phyloP scores from a whole-genome alignment of 2,797 vertebrate species.

The Miichthys miiuy region DNA sequence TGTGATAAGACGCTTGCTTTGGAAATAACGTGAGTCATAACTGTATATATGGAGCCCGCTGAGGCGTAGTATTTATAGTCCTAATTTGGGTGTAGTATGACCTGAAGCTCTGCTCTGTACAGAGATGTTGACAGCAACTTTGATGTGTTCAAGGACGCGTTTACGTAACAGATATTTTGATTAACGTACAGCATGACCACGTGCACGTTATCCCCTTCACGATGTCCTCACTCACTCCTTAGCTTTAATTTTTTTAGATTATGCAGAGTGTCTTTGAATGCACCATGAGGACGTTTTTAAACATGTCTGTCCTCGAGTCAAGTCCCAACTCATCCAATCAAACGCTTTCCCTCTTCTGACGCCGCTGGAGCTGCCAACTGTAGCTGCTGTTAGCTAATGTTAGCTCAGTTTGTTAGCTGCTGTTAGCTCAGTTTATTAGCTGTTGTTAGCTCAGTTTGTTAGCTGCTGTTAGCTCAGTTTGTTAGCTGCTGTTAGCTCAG shows the following conservation, averaged over 20 bases:
- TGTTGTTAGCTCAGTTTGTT: too few relatives aligned
- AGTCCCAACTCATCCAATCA: too few relatives aligned
- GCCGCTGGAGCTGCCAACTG: too few relatives aligned
- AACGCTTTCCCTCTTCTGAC: too few relatives aligned
- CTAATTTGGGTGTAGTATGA: not conserved
- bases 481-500: too few relatives aligned
- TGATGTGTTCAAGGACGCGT: slow-evolving; percentile 10
- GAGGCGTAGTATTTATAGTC: slow-evolving; percentile 1
- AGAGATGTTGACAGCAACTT: not conserved
- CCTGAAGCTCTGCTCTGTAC: not conserved
- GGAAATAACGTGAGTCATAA: slow-evolving; percentile 2
- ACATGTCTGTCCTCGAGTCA: not conserved
- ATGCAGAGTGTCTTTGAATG: not conserved
- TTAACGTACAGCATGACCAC: not conserved
- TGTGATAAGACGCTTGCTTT: slow-evolving; percentile 20
- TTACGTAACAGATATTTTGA: not conserved
- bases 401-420: too few relatives aligned
- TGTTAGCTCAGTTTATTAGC: too few relatives aligned
- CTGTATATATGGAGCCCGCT: not conserved
- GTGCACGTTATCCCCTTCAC: not conserved
- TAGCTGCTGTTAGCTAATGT: too few relatives aligned
- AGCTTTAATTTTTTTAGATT: not conserved
- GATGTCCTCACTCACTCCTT: too few relatives aligned
- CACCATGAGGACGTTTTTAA: not conserved
- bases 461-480: too few relatives aligned